Evolutionary conservation across 1,140 invertebrate genomes (phyloP).

Genomic region (Cephus cinctus): DNA sequence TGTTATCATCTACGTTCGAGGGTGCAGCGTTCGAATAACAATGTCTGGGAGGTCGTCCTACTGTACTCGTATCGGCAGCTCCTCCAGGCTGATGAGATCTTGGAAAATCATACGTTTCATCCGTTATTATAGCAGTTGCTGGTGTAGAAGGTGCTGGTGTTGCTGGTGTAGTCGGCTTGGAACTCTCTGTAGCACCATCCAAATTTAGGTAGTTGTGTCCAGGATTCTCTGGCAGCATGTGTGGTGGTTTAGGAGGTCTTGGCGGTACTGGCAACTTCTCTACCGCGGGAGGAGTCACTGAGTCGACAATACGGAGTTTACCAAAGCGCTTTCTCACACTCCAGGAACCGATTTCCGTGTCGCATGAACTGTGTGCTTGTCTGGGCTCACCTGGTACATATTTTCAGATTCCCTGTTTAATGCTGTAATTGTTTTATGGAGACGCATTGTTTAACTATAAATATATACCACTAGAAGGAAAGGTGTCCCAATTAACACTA

Average conservation of each 20-base stretch:
- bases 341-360: conserved; percentile 60
- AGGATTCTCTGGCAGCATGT: conserved; percentile 51
- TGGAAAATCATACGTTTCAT: conserved; percentile 75
- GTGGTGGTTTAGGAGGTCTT: conserved; percentile 74
- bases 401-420: neutral
- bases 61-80: conserved; percentile 29
- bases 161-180: conserved; percentile 43
- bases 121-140: conserved; percentile 40
- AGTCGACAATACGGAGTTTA: conserved; percentile 54
- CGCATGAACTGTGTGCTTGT: conserved; percentile 58
- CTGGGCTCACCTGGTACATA: conserved; percentile 35
- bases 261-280: conserved; percentile 61
- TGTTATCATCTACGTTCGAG: conserved; percentile 57
- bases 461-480: conserved; percentile 42
- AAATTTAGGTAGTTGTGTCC: conserved; percentile 61
- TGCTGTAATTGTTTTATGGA: neutral
- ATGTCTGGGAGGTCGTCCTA: conserved; percentile 54
- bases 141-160: conserved; percentile 44
- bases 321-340: conserved; percentile 61
- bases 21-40: conserved; percentile 74
- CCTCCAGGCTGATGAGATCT: conserved; percentile 62
- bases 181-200: conserved; percentile 43
- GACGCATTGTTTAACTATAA: neutral
- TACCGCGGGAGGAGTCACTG: conserved; percentile 22
- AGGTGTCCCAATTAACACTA: conserved; percentile 60